Conservation (phyloP, 1,140 invertebrate genomes). For the Conopomorpha cramerella region DNA sequence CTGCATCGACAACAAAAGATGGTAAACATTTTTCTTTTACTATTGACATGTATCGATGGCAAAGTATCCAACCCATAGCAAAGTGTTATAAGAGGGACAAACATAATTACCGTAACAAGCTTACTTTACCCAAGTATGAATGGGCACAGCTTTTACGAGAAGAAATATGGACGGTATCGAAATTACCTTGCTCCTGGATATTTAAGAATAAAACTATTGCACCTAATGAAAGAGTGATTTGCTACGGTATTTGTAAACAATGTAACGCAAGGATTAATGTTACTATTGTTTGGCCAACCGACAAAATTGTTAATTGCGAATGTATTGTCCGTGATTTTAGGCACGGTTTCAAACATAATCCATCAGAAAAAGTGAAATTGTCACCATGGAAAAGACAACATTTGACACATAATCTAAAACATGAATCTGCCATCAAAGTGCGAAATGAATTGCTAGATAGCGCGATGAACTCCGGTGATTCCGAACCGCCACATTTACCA, state of each 20-base stretch:
- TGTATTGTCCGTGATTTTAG: background rate
- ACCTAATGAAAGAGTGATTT: background rate
- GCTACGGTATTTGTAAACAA: background rate
- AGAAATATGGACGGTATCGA: background rate
- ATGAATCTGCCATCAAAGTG: background rate
- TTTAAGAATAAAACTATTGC: background rate
- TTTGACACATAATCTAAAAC: background rate
- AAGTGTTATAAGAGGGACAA: background rate
- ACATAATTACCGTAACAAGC: background rate
- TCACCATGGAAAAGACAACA: background rate
- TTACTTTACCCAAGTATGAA: background rate
- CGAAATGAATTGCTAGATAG: background rate
- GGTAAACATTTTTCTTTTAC: constrained; percentile 1
- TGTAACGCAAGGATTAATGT: background rate
- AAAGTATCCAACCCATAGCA: background rate
- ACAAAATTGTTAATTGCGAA: background rate
- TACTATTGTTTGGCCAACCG: background rate
- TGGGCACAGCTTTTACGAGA: constrained; percentile 1
- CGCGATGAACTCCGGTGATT: background rate
- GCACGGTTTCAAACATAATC: background rate
- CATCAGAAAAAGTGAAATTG: background rate
- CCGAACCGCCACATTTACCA: background rate
- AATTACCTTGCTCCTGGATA: background rate
- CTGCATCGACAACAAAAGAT: background rate
- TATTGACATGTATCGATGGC: background rate